Base-by-base conservation (phyloP, 2,888 invertebrate species). In the Slavum lentiscoides region DNA sequence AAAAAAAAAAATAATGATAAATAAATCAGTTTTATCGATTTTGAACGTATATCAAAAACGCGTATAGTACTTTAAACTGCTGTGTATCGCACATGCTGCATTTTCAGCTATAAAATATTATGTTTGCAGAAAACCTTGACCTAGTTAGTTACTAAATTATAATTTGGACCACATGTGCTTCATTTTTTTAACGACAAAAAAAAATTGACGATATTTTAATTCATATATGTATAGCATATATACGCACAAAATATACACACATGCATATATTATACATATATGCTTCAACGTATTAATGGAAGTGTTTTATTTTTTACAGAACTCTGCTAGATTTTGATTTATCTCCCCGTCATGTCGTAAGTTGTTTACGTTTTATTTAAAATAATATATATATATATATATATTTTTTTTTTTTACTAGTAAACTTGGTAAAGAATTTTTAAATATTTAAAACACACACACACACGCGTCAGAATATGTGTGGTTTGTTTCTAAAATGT, bases 131-230 rank as follows among this genome's bases (percentile, higher is more conserved):
- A 70, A 64, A 80, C 80, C 80, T 80, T 80, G 80, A 80, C 80
- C 61, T 72, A 80, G 64, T 80, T 72, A 72, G 55, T 80, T 72
- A 70, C 62, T 72, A 70, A 72, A 80, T 80, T 72, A 58, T 80
- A 80, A 80, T 80, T 72, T 80, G 62, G 58, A 80, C 72, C 80
- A 72, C 64, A 80, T 80, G 80, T 80, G 80, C 64, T 72, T 64
- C 64, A 72, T 80, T 80, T 77, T 30, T 74, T 80, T 68, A 59
- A 76, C 43, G 23, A 23, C n/a, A 68, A 68, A 59, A 58, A 70
- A 70, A 66, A 75, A 58, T 58, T 66, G 15, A 39, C 15, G 67
- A 68, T 49, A 43, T 61, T 76, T 68, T 23, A 76, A 74, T 49
- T 30, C 53, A 53, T 74, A n/a, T 72, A 30, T 30, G 4, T 30